Percentiles rank a stretch among this genome's conserved stretches.
Conservation (phyloP, 2,797 vertebrate species). For the Melanotaenia nigrans region DNA sequence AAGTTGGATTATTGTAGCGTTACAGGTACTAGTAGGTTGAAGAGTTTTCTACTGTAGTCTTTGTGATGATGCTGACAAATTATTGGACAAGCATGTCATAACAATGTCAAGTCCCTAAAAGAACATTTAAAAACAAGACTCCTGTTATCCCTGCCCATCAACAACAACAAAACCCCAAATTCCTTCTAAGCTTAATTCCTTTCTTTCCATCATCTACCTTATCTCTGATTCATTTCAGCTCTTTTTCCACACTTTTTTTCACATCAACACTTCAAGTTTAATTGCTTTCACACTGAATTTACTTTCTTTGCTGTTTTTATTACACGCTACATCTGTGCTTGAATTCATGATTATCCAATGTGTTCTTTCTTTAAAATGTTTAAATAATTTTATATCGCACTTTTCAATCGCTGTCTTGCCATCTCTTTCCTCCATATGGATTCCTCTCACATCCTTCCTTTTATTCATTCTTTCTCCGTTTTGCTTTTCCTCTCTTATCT, state of each 20-base stretch:
- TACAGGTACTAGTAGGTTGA: background rate
- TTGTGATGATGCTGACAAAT: constrained; percentile 4
- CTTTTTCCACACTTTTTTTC: constrained; percentile 9
- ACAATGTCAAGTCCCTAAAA: background rate
- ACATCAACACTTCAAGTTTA: constrained; percentile 34
- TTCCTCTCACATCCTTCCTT: constrained; percentile 56
- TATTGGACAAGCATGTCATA: background rate
- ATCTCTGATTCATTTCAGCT: constrained; percentile 14
- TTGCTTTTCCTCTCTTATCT: constrained; percentile 34
- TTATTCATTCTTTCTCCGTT: constrained; percentile 34
- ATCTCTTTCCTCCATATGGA: constrained; percentile 46
- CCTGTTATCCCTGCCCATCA: background rate
- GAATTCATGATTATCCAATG: constrained; percentile 30
- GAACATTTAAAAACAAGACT: constrained; percentile 12
- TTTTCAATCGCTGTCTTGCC: constrained; percentile 35
- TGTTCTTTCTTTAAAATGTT: constrained; percentile 37
- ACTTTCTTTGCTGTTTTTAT: constrained; percentile 23
- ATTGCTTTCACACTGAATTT: constrained; percentile 31
- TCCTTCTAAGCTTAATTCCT: constrained; percentile 10
- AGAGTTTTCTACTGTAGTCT: background rate
- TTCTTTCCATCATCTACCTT: background rate
- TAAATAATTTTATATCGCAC: constrained; percentile 29
- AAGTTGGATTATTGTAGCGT: background rate
- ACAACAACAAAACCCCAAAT: background rate
- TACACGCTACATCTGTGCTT: constrained; percentile 19